Percentiles rank a stretch among this genome's conserved stretches.
phyloP scores from a whole-genome alignment of 2,113 vertebrate genomes.

The Labeo catla region DNA sequence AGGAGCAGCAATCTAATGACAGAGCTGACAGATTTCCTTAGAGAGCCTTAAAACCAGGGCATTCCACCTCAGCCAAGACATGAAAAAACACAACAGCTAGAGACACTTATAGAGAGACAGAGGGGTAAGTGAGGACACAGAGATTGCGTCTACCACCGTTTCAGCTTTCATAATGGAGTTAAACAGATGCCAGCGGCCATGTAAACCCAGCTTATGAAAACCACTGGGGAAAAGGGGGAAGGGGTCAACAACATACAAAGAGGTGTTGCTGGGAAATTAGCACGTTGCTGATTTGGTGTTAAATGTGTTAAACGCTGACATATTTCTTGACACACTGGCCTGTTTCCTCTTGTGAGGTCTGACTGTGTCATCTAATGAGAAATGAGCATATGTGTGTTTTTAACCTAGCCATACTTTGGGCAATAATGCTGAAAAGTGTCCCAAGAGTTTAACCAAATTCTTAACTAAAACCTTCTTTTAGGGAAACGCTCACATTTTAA shows the following conservation, averaged over 20 bases:
- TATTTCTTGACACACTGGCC: not conserved
- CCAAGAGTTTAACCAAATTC: not conserved
- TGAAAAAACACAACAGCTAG: not conserved
- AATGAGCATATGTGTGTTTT: not conserved
- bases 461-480: not conserved
- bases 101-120: not conserved
- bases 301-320: constrained; percentile 19
- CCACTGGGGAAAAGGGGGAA: not conserved
- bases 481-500: constrained; percentile 6
- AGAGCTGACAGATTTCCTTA: not conserved
- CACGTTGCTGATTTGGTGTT: not conserved
- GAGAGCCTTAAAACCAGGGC: not conserved
- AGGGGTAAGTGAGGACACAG: not conserved
- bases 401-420: not conserved
- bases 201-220: not conserved
- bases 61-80: not conserved
- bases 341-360: not conserved
- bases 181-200: not conserved
- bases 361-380: not conserved
- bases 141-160: not conserved
- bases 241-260: not conserved
- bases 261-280: constrained; percentile 18
- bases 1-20: not conserved
- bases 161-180: not conserved
- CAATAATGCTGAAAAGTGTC: not conserved